These are phyloP conservation scores for Halcyon badia DNA, from an alignment of 2,797 vertebrate species.

Conservation along the genomic window DNA sequence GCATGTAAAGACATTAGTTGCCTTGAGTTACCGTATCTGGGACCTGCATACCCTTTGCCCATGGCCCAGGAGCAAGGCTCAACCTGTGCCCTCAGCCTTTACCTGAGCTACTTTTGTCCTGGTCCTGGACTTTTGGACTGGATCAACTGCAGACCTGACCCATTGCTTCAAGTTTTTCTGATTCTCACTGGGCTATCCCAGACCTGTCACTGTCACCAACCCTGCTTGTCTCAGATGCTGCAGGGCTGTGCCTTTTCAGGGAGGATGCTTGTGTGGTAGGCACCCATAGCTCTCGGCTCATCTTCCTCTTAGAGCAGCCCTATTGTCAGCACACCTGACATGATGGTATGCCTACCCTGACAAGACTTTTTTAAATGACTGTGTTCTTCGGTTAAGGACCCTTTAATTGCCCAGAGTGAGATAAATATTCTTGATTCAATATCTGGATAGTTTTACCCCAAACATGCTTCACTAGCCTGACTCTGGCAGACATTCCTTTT, in stretches of 20 bases:
- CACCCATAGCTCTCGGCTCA: neutral
- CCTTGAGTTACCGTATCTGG: neutral
- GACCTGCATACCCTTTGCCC: neutral
- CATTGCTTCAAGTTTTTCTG: neutral
- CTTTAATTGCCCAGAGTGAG: neutral
- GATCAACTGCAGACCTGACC: neutral
- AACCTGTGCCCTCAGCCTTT: neutral
- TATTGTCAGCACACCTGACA: neutral
- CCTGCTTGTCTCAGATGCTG: neutral
- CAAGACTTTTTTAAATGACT: neutral
- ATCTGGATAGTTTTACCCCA: neutral
- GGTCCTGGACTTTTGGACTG: neutral
- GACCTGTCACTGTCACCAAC: neutral
- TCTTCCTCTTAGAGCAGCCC: neutral
- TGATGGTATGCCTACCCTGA: accelerated
- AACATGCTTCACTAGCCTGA: neutral
- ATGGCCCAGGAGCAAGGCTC: neutral
- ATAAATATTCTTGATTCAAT: neutral
- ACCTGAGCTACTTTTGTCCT: neutral
- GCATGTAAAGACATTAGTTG: neutral
- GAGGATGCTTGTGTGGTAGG: accelerated
- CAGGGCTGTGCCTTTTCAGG: neutral
- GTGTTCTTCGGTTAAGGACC: neutral
- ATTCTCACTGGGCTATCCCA: neutral
- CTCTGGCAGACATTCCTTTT: neutral